Evolutionary conservation across 2,113 vertebrate genomes (phyloP).

Genomic region (Eudorcas thomsonii): DNA sequence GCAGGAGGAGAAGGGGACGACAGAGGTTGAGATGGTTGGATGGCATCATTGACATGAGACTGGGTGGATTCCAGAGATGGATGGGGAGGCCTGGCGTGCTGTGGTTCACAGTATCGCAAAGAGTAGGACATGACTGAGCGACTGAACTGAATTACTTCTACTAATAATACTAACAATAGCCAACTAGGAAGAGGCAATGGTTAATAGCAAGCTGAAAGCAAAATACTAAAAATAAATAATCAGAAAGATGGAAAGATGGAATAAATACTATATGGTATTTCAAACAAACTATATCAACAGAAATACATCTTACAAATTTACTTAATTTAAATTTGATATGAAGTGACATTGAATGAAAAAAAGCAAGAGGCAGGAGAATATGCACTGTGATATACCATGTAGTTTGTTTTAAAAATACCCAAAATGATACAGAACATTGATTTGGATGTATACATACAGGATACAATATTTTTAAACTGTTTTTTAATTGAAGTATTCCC

Average conservation of each 20-base stretch:
- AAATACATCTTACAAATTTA: neutral
- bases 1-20: too few relatives aligned
- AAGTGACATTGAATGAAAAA: neutral
- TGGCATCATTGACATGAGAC: too few relatives aligned
- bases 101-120: too few relatives aligned
- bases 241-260: neutral
- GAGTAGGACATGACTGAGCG: accelerated
- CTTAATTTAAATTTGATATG: neutral
- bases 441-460: neutral
- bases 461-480: neutral
- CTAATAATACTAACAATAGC: neutral
- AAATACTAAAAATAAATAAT: neutral
- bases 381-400: neutral
- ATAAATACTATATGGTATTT: neutral
- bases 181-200: neutral
- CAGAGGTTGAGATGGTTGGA: too few relatives aligned
- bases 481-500: neutral
- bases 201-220: neutral
- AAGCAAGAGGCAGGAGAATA: neutral
- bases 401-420: neutral
- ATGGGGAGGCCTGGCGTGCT: too few relatives aligned
- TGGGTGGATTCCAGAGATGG: too few relatives aligned
- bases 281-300: neutral
- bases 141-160: neutral
- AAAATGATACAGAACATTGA: neutral